Base-by-base conservation (phyloP, 2,113 vertebrate genomes). In the Chloebia gouldiae region DNA sequence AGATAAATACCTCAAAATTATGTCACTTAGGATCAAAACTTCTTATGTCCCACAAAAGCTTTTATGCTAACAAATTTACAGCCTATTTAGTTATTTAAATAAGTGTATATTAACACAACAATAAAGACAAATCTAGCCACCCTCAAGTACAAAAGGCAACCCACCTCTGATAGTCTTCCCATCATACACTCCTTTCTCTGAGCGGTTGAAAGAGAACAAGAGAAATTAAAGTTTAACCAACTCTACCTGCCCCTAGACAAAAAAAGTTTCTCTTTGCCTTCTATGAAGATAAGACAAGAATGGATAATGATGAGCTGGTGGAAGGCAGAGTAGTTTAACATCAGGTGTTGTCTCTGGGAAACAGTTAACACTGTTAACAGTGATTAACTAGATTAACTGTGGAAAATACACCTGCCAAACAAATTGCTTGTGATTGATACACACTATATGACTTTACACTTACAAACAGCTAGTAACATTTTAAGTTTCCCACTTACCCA, bases 101-200 rank as follows among this genome's bases (percentile, higher is more conserved):
- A 94, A 90, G 66, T 86, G 90, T 95, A 88, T 93, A 86, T 73
- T 13, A 90, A 66, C 66, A 94, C 82, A 95, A 94, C 66, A 93
- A 57, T 92, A 66, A 95, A 92, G 93, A 97, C 68, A 97, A 85
- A 93, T 94, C 96, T 97, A 97, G 86, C 95, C 96, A 97, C 90
- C 96, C 96, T 96, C 96, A 96, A 96, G 94, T 95, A 96, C 94
- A 86, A 96, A 96, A 96, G 91, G 93, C 94, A 95, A 96, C 96
- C 96, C 96, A 96, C 96, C 96, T 96, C 96, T 95, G 93, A 90
- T 96, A 94, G 96, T 96, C 96, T 96, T 96, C 95, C 96, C 95
- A 96, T 96, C 96, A 96, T 93, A 96, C 18, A 96, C 93, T 96
- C 96, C 96, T 96, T 96, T 96, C 75, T 96, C 96, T 96, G 96